These are phyloP conservation scores for Sturnus vulgaris DNA, from an alignment of 2,113 vertebrate species.

Conservation along the genomic window DNA sequence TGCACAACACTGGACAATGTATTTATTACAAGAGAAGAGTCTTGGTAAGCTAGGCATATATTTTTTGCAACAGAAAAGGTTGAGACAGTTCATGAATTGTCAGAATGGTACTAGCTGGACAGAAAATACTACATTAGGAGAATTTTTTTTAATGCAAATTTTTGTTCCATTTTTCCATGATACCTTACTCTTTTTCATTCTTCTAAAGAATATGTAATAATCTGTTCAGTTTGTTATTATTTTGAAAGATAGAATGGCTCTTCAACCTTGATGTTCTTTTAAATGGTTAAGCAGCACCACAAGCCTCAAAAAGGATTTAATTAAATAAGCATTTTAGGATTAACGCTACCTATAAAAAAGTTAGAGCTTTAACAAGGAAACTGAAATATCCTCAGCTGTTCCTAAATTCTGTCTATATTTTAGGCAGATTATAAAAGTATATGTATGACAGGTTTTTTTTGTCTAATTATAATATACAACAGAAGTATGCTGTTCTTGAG, in stretches of 20 bases:
- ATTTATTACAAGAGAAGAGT: neutral
- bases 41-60: neutral
- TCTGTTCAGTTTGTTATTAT: neutral
- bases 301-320: neutral
- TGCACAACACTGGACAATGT: neutral
- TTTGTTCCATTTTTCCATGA: neutral
- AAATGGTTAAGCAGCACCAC: neutral
- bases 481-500: neutral
- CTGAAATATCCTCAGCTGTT: neutral
- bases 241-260: neutral
- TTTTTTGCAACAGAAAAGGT: neutral
- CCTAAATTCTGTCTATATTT: neutral
- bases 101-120: neutral
- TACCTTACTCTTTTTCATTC: neutral
- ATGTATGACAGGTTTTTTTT: neutral
- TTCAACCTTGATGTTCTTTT: neutral
- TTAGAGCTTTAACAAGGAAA: neutral
- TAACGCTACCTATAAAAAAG: neutral
- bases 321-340: neutral
- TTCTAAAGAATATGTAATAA: neutral
- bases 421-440: neutral
- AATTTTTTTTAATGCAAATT: neutral
- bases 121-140: neutral
- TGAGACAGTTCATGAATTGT: neutral
- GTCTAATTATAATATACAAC: neutral